A percentile compares a stretch with the other conserved stretches of the same genome.
Evolutionary conservation across 2,113 vertebrate species (phyloP).

Genomic region (Sclerurus mexicanus): DNA sequence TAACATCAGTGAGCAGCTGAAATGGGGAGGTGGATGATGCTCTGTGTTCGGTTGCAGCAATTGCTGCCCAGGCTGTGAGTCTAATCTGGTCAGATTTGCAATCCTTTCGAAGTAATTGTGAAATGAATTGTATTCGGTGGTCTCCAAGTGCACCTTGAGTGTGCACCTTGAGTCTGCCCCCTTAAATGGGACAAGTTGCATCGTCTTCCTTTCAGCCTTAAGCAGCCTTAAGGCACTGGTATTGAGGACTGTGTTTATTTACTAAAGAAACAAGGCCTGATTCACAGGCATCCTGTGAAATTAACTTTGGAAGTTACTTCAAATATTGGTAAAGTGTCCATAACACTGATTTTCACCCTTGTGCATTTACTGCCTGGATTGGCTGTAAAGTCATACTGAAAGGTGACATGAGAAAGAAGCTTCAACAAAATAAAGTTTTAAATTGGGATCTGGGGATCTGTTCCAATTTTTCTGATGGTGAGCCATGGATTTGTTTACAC

Average conservation of each 20-base stretch:
- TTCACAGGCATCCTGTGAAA: background rate
- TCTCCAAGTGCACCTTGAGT: background rate
- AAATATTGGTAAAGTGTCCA: background rate
- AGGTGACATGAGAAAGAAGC: background rate
- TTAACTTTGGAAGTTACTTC: background rate
- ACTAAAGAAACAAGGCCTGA: background rate
- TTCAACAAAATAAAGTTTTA: background rate
- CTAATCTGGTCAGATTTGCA: slow-evolving; percentile 35
- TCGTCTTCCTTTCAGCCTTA: background rate
- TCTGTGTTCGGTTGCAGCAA: background rate
- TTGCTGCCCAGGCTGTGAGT: background rate
- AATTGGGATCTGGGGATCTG: background rate
- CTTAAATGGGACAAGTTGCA: slow-evolving; percentile 20
- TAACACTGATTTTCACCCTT: background rate
- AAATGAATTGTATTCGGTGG: background rate
- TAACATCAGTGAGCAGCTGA: background rate
- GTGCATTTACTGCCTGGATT: background rate
- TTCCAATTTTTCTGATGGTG: background rate
- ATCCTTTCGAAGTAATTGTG: slow-evolving; percentile 33
- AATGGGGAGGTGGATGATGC: background rate
- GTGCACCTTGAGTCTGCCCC: background rate
- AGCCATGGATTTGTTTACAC: background rate
- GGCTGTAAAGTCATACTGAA: background rate
- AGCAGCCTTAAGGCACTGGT: background rate
- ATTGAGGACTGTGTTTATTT: background rate